Evolutionary conservation across 2,888 invertebrate genomes (phyloP), one percentile per base, ranked within the genome.

Genomic region (Celastrina argiolus): DNA sequence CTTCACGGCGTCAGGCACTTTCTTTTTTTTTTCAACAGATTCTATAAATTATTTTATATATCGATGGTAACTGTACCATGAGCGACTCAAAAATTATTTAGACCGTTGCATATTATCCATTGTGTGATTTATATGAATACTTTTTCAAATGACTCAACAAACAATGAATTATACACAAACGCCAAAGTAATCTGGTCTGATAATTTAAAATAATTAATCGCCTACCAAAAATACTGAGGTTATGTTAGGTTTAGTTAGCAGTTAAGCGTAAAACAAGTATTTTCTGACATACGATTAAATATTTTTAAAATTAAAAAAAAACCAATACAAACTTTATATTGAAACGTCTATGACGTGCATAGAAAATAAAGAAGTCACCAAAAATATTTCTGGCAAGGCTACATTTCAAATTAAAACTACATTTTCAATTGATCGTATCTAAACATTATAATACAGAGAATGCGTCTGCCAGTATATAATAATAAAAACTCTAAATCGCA

Each of bases 1-100:
- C 36, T 56, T 63, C 63, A 58, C 66, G 28, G 64, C 31, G 41
- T 51, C 45, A 64, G 67, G 67, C 69, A 68, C 56, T 69, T 69
- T 26, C 31, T n/a, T 14, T 7, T 51, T 5, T 5, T 22, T 5
- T 34, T 31, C n/a, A 16, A 34, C 34, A 16, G 34, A 59, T 59
- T 16, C 26, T 14, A 22, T 22, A 22, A 51, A 22, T 12, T 10
- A 51, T 51, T n/a, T n/a, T 14, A 22, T 51, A 31, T 14, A 59
- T 59, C 8, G 34, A 16, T 59, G 59, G 59, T 59, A 59, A 59
- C 31, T 26, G 10, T 16, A 31, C 59, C 59, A 34, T 16, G 34
- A 18, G 16, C 3, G 10, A 51, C 45, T 18, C 8, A 45, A 45
- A 45, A 16, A 42, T 6, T 16, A n/a, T 18, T 42, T 45, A 2